These are phyloP conservation scores for Gnathonemus longibarbis DNA, from an alignment of 2,113 vertebrate genomes.

Conservation along the genomic window DNA sequence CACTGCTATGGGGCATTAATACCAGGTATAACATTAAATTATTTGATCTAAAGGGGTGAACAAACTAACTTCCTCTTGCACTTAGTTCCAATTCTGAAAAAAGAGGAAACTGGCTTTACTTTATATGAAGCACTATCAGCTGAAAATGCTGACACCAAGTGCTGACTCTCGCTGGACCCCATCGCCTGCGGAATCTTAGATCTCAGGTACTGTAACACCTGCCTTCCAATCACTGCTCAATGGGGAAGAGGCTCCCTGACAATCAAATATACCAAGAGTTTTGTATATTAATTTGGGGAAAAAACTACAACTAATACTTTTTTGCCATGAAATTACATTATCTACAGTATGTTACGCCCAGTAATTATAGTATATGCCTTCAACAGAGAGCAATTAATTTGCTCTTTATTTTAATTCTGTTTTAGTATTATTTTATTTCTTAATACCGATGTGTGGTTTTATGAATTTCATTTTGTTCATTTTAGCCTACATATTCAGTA, in stretches of 20 bases:
- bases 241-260: not conserved
- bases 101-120: constrained; percentile 8
- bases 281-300: not conserved
- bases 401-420: not conserved
- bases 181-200: not conserved
- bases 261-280: not conserved
- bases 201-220: constrained; percentile 2
- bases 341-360: not conserved
- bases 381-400: not conserved
- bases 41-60: not conserved
- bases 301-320: not conserved
- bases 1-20: not conserved
- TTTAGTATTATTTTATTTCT: not conserved
- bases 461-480: not conserved
- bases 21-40: not conserved
- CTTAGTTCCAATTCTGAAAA: not conserved
- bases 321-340: not conserved
- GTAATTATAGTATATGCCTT: not conserved
- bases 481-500: not conserved
- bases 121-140: not conserved
- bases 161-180: not conserved
- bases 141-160: constrained; percentile 11
- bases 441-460: not conserved
- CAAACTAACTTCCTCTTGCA: constrained; percentile 8
- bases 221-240: not conserved